Conservation (phyloP, 2,797 vertebrate genomes). For the Malurus splendens region DNA sequence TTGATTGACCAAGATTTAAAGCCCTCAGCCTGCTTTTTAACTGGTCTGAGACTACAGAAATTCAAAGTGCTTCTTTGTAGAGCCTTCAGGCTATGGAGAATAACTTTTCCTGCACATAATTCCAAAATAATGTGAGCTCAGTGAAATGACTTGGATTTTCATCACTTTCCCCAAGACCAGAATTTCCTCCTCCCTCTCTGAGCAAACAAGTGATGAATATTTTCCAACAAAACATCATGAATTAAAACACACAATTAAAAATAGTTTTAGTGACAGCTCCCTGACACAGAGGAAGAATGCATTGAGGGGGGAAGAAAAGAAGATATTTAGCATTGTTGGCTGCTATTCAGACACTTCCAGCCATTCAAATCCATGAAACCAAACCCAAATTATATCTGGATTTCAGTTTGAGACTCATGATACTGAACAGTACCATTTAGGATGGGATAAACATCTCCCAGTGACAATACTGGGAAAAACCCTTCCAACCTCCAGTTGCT, state of each 20-base stretch:
- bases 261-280: constrained; percentile 38
- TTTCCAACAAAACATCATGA: constrained; percentile 35
- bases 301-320: not conserved
- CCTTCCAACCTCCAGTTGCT: not conserved
- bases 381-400: constrained; percentile 4
- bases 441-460: not conserved
- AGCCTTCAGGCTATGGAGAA: not conserved
- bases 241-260: constrained; percentile 32
- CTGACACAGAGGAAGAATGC: not conserved
- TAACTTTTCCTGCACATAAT: not conserved
- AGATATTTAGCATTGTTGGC: constrained; percentile 23
- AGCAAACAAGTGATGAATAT: constrained; percentile 1
- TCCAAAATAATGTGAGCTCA: constrained; percentile 10
- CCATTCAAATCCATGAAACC: not conserved
- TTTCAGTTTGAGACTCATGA: not conserved
- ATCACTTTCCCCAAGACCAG: constrained; percentile 21
- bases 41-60: not conserved
- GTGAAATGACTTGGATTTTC: constrained; percentile 27
- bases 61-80: not conserved
- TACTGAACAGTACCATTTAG: not conserved
- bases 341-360: constrained; percentile 13
- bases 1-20: not conserved
- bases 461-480: not conserved
- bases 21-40: not conserved
- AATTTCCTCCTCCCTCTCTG: constrained; percentile 33